phyloP scores from a whole-genome alignment of 2,113 vertebrate species.

The Pseudois nayaur region DNA sequence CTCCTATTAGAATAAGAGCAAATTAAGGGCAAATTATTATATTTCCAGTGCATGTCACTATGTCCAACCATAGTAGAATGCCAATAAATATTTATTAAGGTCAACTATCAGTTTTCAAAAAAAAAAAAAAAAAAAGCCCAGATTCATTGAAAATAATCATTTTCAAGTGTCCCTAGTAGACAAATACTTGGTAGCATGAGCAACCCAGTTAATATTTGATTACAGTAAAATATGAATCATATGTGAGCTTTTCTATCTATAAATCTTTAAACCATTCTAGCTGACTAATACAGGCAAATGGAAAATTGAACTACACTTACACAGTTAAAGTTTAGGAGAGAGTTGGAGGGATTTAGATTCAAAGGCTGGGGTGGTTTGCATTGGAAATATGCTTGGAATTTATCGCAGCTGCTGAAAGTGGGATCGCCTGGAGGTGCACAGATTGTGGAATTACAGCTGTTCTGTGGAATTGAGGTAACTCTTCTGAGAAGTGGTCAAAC shows the following conservation, averaged over 20 bases:
- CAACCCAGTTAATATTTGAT: constrained; percentile 53
- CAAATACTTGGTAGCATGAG: constrained; percentile 31
- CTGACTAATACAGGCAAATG: constrained; percentile 65
- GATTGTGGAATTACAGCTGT: constrained; percentile 46
- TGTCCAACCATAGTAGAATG: neutral
- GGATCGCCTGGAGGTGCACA: constrained; percentile 59
- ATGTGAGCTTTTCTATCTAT: constrained; percentile 49
- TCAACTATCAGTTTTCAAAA: constrained; percentile 19
- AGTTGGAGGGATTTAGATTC: constrained; percentile 64
- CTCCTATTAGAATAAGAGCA: neutral
- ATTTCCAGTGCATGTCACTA: neutral
- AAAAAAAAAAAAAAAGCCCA: neutral
- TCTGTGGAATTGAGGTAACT: neutral
- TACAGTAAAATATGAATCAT: constrained; percentile 43
- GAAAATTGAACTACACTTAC: constrained; percentile 68
- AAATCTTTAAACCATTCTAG: constrained; percentile 57
- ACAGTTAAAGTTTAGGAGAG: constrained; percentile 66
- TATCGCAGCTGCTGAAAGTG: constrained; percentile 58
- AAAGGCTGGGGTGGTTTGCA: constrained; percentile 67
- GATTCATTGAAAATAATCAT: constrained; percentile 10
- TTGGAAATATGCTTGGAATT: constrained; percentile 76
- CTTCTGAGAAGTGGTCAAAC: constrained; percentile 55
- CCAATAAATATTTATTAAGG: neutral
- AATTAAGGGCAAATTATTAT: neutral
- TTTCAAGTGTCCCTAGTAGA: constrained; percentile 38